Evolutionary conservation across 2,888 invertebrate species (phyloP), one percentile per base, ranked within the genome.

Genomic region (Eumerus sabulonum): DNA sequence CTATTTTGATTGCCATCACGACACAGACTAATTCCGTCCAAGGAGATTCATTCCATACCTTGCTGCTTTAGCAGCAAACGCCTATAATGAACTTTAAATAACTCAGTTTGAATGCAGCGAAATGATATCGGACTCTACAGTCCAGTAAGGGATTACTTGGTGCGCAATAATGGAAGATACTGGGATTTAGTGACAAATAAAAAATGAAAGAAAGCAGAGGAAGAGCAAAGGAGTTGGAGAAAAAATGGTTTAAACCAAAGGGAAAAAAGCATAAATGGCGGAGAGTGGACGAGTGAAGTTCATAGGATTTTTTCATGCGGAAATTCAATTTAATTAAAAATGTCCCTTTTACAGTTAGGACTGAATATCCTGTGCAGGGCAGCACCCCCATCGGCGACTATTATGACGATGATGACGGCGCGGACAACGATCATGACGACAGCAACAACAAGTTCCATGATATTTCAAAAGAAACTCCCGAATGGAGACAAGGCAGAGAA

Each of bases 271-370:
- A 27, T 27, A 27, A 27, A 27, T 19, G 51, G 48, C 9, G 42
- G 44, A 53, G 63, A 38, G 57, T 53, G 57, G 56, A 40, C 53
- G 27, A 27, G 27, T 27, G 66, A 59, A 64, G 63, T 73, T 79
- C 68, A 68, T 59, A 73, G 67, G 68, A 73, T 59, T 79, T 79
- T 63, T 79, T 71, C 84, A 85, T 84, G 86, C 85, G 85, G 85
- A 86, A 85, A 85, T 85, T 84, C 86, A 85, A 85, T 85, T 86
- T 86, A 85, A 85, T 85, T 85, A 85, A 85, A 86, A 85, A 86
- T 86, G 85, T 85, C 85, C 86, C 45, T 76, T 40, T 59, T 72
- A 72, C 57, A 77, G 77, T 67, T 57, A 59, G 56, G 45, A 44
- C 56, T 66, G 63, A 38, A 27, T 27, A 27, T 7, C 7, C 27